Conservation (phyloP, 2,888 invertebrate genomes). For the Plebejus melissa region DNA sequence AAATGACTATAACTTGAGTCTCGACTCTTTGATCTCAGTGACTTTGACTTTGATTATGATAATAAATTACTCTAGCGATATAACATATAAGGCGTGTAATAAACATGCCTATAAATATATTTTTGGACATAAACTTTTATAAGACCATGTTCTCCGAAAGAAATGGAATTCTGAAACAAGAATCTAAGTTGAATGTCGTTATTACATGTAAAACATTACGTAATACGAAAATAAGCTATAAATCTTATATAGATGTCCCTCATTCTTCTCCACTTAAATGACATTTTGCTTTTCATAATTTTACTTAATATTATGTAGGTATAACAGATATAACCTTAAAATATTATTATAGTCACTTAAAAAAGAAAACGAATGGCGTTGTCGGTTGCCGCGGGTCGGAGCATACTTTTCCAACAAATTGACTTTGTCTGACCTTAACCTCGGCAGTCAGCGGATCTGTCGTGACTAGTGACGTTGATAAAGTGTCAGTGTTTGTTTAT, state of each 20-base stretch:
- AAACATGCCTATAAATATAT: conserved; percentile 13
- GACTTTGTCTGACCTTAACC: conserved; percentile 10
- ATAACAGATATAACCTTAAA: background rate
- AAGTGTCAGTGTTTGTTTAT: conserved; percentile 13
- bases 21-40: conserved; percentile 1
- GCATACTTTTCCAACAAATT: background rate
- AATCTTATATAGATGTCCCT: background rate
- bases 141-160: background rate
- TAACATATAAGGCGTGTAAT: background rate
- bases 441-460: background rate
- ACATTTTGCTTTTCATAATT: too few species aligned
- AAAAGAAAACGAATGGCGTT: background rate
- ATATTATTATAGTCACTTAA: background rate
- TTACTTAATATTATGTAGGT: too few species aligned
- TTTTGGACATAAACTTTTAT: conserved; percentile 15
- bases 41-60: conserved; percentile 15
- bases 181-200: background rate
- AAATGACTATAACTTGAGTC: background rate
- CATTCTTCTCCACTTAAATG: background rate
- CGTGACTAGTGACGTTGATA: conserved; percentile 17
- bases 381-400: background rate
- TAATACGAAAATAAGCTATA: background rate
- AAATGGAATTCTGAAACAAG: background rate
- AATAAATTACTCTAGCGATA: background rate
- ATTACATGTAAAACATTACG: background rate